Conservation (phyloP, 2,797 vertebrate genomes). For the Limosa lapponica region DNA sequence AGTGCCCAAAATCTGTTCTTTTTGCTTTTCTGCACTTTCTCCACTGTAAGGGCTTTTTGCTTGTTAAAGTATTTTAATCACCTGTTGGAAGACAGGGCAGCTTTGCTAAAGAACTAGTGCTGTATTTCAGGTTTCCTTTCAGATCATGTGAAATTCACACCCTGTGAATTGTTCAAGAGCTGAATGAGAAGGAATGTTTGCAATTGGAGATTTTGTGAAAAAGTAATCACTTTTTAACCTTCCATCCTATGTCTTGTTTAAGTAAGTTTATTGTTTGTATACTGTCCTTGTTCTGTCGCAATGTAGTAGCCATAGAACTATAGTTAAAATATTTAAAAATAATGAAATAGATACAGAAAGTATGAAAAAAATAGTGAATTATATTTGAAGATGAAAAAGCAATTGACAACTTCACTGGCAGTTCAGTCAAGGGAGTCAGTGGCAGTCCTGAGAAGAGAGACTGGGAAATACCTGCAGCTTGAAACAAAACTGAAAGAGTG, state of each 20-base stretch:
- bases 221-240: background rate
- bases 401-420: background rate
- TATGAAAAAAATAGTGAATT: background rate
- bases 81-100: background rate
- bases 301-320: background rate
- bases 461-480: background rate
- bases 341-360: background rate
- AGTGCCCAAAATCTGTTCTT: background rate
- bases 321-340: background rate
- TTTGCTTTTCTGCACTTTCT: background rate
- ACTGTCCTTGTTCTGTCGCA: background rate
- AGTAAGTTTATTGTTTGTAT: background rate
- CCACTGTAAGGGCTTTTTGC: background rate
- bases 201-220: background rate
- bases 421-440: background rate
- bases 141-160: background rate
- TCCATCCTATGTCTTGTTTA: background rate
- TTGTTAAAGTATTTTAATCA: background rate
- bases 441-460: background rate
- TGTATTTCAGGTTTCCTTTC: background rate
- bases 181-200: background rate
- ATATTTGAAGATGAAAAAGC: background rate
- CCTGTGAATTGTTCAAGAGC: background rate
- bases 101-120: background rate
- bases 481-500: background rate